Evolutionary conservation across 1,140 invertebrate genomes (phyloP), one percentile per base, ranked within the genome.

Genomic region (Drosophila nasuta): DNA sequence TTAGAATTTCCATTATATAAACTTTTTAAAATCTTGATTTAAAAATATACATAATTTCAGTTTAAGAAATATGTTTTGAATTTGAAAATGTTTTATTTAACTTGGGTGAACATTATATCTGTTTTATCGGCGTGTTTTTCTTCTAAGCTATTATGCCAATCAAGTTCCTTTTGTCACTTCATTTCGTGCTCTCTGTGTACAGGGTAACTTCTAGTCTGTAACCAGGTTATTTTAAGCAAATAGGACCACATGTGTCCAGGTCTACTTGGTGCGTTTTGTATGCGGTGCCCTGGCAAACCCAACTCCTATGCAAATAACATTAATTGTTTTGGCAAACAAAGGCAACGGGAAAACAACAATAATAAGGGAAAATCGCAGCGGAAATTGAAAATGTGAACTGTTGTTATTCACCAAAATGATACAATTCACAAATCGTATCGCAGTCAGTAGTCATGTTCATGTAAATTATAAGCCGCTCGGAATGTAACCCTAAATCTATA

Each of bases 301-400:
- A 80, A 71, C 74, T 57, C 75, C 86, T 88, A 89, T 88, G 85
- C 85, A 89, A 89, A 89, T 89, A 89, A 81, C 78, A 85, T 89
- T 89, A 89, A 89, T 89, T 89, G 85, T 89, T 89, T 89, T 66
- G 72, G 71, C 81, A 89, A 89, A 89, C 85, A 89, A 89, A 77
- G 62, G 78, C 67, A 65, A 63, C 64, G 76, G 76, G 48, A 62
- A 82, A 82, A 79, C 80, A 82, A 79, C 62, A 72, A 76, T 78
- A 69, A 83, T 28, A 79, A 70, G 75, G 65, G 51, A 69, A 77
- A 83, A 83, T 71, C 56, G 65, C 20, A 66, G 62, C 46, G 69
- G 59, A 73, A 72, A 76, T 73, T 46, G 66, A 67, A 83, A 70
- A 78, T 69, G 81, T 60, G 75, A 82, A 30, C 48, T 54, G 62